Base-by-base conservation (phyloP, 2,113 vertebrate species). In the Protomyctophum bolini region DNA sequence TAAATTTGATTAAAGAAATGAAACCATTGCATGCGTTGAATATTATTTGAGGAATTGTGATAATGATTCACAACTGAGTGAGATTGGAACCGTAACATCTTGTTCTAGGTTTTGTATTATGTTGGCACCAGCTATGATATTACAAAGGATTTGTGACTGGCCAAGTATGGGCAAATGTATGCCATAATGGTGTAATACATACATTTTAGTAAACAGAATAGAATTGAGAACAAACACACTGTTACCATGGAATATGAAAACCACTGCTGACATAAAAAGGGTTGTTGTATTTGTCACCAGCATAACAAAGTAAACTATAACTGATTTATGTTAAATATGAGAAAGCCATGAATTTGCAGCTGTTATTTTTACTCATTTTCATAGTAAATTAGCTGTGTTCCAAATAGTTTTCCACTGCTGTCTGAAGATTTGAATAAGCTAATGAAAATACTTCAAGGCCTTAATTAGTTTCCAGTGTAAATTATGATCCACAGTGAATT, bases 21-120 rank as follows among this genome's bases (percentile, higher is more conserved):
- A 50, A 58, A 73, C 48, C 57, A 66, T 77, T 8, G 66, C 28
- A 57, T 0, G 0, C 7, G 59, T 59, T 2, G 52, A 60, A 63
- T 58, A 15, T 56, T 48, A 56, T 9, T 12, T 11, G 11, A 54
- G 63, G 7, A 58, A 29, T 10, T 28, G 29, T 73, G 52, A 76
- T 68, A 29, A 10, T 67, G 29, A 68, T 10, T 66, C 66, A 77
- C 58, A 63, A 50, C 56, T 68, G 63, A 75, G 63, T 80, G 58
- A 74, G 61, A 70, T 60, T 81, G 68, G 86, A 60, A 64, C 49
- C 80, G 68, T 86, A 60, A 64, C 49, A 55, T 64, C 66, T 41
- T 41, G 33, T 41, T 41, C 33, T 57, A 47, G 52, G 74, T 11
- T 54, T 68, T 60, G 12, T 73, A 29, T 52, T 57, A 46, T 75